These are phyloP conservation scores for Apodemia zela DNA, from an alignment of 2,888 invertebrate genomes.

Conservation along the genomic window DNA sequence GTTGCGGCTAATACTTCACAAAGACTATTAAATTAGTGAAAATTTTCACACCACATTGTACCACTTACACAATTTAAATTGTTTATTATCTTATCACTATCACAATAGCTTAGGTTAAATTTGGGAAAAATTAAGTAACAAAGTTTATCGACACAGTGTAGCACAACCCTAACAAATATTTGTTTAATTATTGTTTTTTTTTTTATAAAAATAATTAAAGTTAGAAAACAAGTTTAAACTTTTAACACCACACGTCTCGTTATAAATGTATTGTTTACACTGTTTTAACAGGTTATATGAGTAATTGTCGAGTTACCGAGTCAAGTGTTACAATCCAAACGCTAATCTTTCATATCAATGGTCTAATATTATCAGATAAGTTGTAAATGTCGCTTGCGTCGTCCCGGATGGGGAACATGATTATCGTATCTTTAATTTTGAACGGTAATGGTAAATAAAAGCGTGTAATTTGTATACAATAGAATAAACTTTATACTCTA, in stretches of 20 bases:
- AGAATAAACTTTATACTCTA: too few species aligned
- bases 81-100: neutral
- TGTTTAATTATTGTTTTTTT: neutral
- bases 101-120: neutral
- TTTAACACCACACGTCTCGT: neutral
- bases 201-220: neutral
- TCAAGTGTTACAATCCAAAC: neutral
- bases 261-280: neutral
- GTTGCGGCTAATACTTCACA: too few species aligned
- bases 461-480: too few species aligned
- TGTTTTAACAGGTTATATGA: neutral
- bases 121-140: neutral
- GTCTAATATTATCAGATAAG: constrained; percentile 12
- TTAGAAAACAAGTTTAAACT: neutral
- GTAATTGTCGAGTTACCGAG: neutral
- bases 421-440: constrained; percentile 19
- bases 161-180: neutral
- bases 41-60: neutral
- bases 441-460: neutral
- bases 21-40: neutral
- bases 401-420: neutral
- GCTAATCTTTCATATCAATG: constrained; percentile 7
- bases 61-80: neutral
- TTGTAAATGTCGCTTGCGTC: neutral
- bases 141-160: neutral